Conservation (phyloP, 2,797 vertebrate genomes). For the Taenioides sp. region DNA sequence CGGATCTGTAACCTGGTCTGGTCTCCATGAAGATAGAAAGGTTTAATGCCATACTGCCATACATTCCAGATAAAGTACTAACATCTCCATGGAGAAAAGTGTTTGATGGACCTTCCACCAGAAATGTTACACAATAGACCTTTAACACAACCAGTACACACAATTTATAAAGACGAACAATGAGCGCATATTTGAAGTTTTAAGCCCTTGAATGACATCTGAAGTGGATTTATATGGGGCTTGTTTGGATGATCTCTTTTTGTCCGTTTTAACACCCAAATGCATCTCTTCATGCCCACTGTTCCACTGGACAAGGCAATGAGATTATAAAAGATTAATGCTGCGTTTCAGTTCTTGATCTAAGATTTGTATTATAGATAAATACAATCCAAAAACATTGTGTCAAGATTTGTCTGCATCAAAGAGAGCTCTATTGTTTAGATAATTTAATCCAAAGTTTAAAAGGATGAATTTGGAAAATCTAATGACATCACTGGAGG, state of each 20-base stretch:
- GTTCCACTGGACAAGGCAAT: background rate
- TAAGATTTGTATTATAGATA: conserved; percentile 13
- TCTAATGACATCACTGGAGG: too few relatives aligned
- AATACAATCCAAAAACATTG: background rate
- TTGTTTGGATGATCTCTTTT: conserved; percentile 10
- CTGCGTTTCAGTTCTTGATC: conserved; percentile 6
- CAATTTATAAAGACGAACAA: background rate
- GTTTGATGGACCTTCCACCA: too few relatives aligned
- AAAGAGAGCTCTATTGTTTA: background rate
- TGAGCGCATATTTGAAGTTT: background rate
- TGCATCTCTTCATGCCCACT: background rate
- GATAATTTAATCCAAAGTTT: background rate
- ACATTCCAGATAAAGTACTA: too few relatives aligned
- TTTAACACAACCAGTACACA: background rate
- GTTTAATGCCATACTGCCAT: too few relatives aligned
- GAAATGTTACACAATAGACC: background rate
- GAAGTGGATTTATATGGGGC: background rate
- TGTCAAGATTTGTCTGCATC: background rate
- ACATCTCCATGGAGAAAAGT: too few relatives aligned
- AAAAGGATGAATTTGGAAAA: too few relatives aligned
- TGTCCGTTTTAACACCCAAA: conserved; percentile 4
- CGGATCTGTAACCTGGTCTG: too few relatives aligned
- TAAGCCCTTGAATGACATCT: background rate
- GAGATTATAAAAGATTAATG: conserved; percentile 9
- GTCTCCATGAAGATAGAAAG: too few relatives aligned